A percentile compares a stretch with the other conserved stretches of the same genome.
Evolutionary conservation across 2,888 invertebrate species (phyloP).

Genomic region (Dysmachus trigonus): DNA sequence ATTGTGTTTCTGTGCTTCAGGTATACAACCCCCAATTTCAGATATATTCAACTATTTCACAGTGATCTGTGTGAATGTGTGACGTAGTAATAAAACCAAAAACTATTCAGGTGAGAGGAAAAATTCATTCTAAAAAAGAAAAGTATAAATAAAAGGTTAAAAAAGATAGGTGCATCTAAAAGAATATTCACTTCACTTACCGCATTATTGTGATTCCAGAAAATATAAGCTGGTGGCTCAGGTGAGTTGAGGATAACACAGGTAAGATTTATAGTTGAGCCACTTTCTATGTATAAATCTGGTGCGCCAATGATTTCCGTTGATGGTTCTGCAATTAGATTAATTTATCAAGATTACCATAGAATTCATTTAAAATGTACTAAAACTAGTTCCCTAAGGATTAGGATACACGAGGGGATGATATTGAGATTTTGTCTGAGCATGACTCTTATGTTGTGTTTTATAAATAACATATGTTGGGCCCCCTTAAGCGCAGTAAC

Average conservation of each 20-base stretch:
- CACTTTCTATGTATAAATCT: slow-evolving; percentile 90
- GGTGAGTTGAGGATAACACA: slow-evolving; percentile 91
- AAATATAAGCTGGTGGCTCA: slow-evolving; percentile 92
- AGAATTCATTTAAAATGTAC: neutral
- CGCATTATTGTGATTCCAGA: slow-evolving; percentile 93
- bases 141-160: neutral
- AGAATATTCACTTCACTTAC: slow-evolving; percentile 68
- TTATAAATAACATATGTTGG: neutral
- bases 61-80: neutral
- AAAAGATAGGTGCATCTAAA: neutral
- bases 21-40: neutral
- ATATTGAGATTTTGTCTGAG: neutral
- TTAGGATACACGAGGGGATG: neutral
- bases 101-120: neutral
- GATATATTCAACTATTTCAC: neutral
- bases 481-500: neutral
- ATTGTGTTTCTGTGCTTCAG: neutral
- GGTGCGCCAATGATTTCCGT: slow-evolving; percentile 93
- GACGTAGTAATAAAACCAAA: neutral
- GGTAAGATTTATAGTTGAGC: slow-evolving; percentile 92
- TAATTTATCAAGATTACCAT: neutral
- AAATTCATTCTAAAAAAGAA: neutral
- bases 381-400: neutral
- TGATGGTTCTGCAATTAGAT: slow-evolving; percentile 78
- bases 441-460: neutral